Conservation (phyloP, 2,113 vertebrate genomes). For the Anarhynchus alexandrinus region DNA sequence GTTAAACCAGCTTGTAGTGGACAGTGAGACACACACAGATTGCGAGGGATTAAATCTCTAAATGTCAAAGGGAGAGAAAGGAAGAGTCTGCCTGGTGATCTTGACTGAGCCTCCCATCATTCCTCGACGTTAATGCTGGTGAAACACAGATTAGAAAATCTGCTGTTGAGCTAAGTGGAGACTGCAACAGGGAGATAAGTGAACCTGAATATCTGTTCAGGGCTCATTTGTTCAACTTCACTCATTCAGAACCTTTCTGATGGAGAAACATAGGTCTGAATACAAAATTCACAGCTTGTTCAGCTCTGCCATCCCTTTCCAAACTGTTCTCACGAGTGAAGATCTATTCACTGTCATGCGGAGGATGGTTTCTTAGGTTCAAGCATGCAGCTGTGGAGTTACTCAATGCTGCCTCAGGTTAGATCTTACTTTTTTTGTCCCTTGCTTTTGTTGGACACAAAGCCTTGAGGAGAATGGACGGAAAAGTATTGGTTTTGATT, state of each 20-base stretch:
- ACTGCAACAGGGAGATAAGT: slow-evolving; percentile 48
- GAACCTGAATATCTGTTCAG: slow-evolving; percentile 2
- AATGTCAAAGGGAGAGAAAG: neutral
- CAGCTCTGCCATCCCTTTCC: neutral
- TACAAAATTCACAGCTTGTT: neutral
- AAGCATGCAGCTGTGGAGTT: neutral
- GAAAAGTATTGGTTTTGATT: neutral
- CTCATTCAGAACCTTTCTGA: slow-evolving; percentile 9
- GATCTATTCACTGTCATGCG: neutral
- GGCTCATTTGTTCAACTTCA: slow-evolving; percentile 31
- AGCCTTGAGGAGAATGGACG: neutral
- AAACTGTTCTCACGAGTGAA: neutral
- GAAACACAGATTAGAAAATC: slow-evolving; percentile 60
- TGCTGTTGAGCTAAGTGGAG: neutral
- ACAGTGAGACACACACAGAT: neutral
- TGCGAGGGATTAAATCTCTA: neutral
- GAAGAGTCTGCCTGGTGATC: slow-evolving; percentile 1
- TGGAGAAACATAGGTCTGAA: slow-evolving; percentile 3
- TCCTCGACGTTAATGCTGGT: neutral
- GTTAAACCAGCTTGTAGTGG: neutral
- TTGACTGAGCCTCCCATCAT: neutral
- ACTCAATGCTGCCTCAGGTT: neutral
- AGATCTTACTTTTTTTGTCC: neutral
- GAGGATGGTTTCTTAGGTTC: neutral
- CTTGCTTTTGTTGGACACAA: neutral